Evolutionary conservation across 2,113 vertebrate species (phyloP), one percentile per base, ranked within the genome.

Genomic region (Danio rerio): DNA sequence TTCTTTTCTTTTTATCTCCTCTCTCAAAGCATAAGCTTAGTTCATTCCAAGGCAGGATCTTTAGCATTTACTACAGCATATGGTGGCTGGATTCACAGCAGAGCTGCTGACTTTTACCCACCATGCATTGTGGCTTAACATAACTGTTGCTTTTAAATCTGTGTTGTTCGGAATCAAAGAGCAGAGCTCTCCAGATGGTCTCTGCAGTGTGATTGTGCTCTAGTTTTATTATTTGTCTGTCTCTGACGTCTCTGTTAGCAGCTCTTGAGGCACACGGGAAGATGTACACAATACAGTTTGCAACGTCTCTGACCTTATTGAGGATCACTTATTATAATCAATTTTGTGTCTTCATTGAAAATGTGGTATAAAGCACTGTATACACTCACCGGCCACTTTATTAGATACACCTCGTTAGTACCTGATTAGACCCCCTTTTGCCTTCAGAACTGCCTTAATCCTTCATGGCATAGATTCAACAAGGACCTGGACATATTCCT

Each of bases 71-170:
- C 7, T 31, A 12, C 10, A 45, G 62, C 81, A 82, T 82, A 75
- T 82, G 80, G 80, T 12, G 40, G 16, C 12, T 81, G 69, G 77
- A 74, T 84, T 80, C 72, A n/a, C 61, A 9, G 40, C 49, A 62
- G 68, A 62, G 76, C 56, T 49, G 31, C 58, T 70, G 55, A 62
- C 43, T 68, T 58, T 78, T 73, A 49, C 77, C 53, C 69, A 56
- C 20, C 15, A 80, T 65, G 43, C 77, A 56, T n/a, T 77, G 62
- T 76, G 31, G 45, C 55, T 53, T 81, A 76, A 68, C 21, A 18
- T 69, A 69, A 53, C 45, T 61, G 62, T 75, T 2, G 10, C n/a
- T 69, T 69, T 81, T 84, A 83, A 71, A 73, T 81, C 80, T 65
- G 47, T 74, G 31, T 81, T 63, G 58, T 72, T 61, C 20, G 18